These are phyloP conservation scores for Bovichtus diacanthus DNA, from an alignment of 2,797 vertebrate genomes.

Conservation along the genomic window DNA sequence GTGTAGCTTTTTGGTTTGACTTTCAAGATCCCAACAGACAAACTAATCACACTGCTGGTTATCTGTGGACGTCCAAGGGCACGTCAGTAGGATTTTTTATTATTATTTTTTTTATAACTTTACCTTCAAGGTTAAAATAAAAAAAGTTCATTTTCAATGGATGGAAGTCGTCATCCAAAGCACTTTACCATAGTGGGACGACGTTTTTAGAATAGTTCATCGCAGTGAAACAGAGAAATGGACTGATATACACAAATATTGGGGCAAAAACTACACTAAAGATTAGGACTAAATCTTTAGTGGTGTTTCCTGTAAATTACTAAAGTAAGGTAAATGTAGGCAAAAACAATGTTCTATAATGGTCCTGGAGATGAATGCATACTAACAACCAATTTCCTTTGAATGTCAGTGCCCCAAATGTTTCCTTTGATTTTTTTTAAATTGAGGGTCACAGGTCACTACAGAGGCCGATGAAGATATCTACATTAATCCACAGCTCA, in stretches of 20 bases:
- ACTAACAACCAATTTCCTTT: not conserved
- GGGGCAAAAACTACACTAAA: not conserved
- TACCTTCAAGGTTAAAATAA: not conserved
- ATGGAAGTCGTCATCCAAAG: not conserved
- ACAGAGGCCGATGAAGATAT: not conserved
- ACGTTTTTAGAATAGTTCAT: not conserved
- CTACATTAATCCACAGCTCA: not conserved
- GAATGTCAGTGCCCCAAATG: too few relatives aligned
- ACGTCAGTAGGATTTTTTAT: too few relatives aligned
- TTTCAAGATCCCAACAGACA: conserved; percentile 24
- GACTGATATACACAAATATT: not conserved
- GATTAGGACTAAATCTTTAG: not conserved
- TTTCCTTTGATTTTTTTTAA: not conserved
- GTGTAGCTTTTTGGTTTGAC: conserved; percentile 33
- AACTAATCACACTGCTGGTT: not conserved
- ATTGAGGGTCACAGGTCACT: not conserved
- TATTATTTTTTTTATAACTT: not conserved
- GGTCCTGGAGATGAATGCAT: not conserved
- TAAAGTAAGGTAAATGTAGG: not conserved
- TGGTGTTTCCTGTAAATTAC: not conserved
- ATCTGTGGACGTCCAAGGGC: conserved; percentile 2
- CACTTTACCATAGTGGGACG: not conserved
- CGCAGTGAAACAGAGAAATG: not conserved
- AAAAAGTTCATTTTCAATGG: not conserved
- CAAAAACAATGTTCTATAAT: not conserved